These are phyloP conservation scores for Telenomus remus DNA, from an alignment of 1,140 invertebrate species.

Conservation along the genomic window DNA sequence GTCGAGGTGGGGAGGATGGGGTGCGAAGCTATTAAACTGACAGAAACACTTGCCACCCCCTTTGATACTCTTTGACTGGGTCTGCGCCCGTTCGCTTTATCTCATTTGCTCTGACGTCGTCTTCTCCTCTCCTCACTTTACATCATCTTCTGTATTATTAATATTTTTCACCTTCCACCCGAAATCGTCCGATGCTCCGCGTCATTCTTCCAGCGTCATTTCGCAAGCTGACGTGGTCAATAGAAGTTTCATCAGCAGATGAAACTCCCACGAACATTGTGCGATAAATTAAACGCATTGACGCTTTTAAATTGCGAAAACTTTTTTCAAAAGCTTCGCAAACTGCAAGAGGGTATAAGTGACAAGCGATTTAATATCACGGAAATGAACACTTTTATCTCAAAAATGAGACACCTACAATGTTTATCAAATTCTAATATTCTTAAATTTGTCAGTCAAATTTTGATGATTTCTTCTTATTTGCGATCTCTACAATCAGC, in stretches of 20 bases:
- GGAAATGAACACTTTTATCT: too few species aligned
- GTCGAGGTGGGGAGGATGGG: slow-evolving; percentile 38
- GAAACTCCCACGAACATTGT: slow-evolving; percentile 27
- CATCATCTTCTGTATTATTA: slow-evolving; percentile 67
- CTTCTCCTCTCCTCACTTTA: slow-evolving; percentile 34
- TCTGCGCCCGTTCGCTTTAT: slow-evolving; percentile 9
- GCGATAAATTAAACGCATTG: slow-evolving; percentile 35
- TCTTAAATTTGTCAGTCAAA: too few species aligned
- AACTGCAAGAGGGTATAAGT: too few species aligned
- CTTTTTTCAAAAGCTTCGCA: slow-evolving; percentile 4
- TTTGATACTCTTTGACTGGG: slow-evolving; percentile 50
- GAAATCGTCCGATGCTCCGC: slow-evolving; percentile 69
- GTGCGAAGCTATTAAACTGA: slow-evolving; percentile 76
- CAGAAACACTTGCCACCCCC: slow-evolving; percentile 76
- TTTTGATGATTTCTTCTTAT: too few species aligned
- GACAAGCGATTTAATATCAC: too few species aligned
- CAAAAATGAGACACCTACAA: too few species aligned
- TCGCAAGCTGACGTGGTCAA: slow-evolving; percentile 69
- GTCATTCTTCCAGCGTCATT: slow-evolving; percentile 65
- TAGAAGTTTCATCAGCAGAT: slow-evolving; percentile 55
- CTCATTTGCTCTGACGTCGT: slow-evolving; percentile 38
- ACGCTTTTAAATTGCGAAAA: slow-evolving; percentile 37
- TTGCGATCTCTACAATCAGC: too few species aligned
- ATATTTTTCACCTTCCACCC: slow-evolving; percentile 71
- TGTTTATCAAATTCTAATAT: too few species aligned